Percentiles rank a stretch among this genome's conserved stretches.
phyloP scores from a whole-genome alignment of 2,888 invertebrate genomes.

The Drosophila falleni region DNA sequence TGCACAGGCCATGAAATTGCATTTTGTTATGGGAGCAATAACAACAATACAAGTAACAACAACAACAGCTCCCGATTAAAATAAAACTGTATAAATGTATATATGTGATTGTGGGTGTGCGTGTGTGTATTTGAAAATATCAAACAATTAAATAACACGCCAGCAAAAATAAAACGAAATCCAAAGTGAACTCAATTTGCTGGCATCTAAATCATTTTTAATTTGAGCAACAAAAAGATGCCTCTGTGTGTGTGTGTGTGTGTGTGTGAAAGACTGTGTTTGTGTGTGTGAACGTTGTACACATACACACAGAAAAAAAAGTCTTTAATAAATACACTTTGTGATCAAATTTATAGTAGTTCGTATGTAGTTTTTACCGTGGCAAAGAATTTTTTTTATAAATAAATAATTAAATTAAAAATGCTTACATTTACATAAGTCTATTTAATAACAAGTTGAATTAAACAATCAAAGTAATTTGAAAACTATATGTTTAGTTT shows the following conservation, averaged over 20 bases:
- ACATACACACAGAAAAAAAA: not conserved
- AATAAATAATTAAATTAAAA: too few relatives aligned
- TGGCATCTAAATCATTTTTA: conserved; percentile 81
- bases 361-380: too few relatives aligned
- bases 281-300: not conserved
- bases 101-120: conserved; percentile 9
- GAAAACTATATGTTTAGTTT: too few relatives aligned
- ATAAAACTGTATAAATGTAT: conserved; percentile 35
- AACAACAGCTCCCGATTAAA: conserved; percentile 65
- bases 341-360: not conserved
- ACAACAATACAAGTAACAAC: conserved; percentile 17
- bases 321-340: not conserved
- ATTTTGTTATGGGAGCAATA: conserved; percentile 6
- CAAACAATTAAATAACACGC: conserved; percentile 77
- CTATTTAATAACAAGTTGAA: too few relatives aligned
- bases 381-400: too few relatives aligned
- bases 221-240: conserved; percentile 68
- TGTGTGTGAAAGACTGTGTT: not conserved
- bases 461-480: too few relatives aligned
- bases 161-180: conserved; percentile 55
- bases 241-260: not conserved
- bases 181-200: conserved; percentile 76
- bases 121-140: conserved; percentile 46
- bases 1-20: conserved; percentile 63
- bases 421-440: too few relatives aligned